Evolutionary conservation across 1,140 invertebrate species (phyloP), one percentile per base, ranked within the genome.

Genomic region (Chelonus insularis): DNA sequence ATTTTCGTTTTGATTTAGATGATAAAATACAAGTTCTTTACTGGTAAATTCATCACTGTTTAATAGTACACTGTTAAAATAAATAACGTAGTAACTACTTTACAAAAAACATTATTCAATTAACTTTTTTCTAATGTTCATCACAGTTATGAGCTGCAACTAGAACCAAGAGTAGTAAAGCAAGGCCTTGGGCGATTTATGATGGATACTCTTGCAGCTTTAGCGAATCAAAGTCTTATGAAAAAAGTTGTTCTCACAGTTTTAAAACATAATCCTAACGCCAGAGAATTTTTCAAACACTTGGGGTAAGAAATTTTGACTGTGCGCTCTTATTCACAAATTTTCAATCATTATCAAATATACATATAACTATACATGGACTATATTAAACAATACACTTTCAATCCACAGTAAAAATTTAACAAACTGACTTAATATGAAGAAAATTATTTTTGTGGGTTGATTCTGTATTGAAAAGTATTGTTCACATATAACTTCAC

Each of bases 1-100:
- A 92, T 79, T 94, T 94, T 73, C 82, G 91, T 62, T 94, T 93
- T 82, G 92, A 94, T 72, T 78, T 93, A 66, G 92, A 94, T 73
- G 84, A 88, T 72, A 88, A 86, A 0, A 77, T 86, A 32, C 86
- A 90, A 79, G 91, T 94, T 29, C 72, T 94, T 6, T 94, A 94
- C 75, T 92, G 91, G 91, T 91, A 61, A 51, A 51, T 23, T 18
- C 7, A 54, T 29, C n/a, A n/a, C n/a, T n/a, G n/a, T n/a, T n/a
- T n/a, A n/a, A n/a, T n/a, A n/a, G n/a, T n/a, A n/a, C n/a, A n/a
- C n/a, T n/a, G n/a, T n/a, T n/a, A n/a, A n/a, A n/a, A n/a, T n/a
- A n/a, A n/a, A n/a, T n/a, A n/a, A n/a, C n/a, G n/a, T n/a, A n/a
- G n/a, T n/a, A n/a, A n/a, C n/a, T n/a, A n/a, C n/a, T n/a, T 50